Conservation (phyloP, 2,113 vertebrate genomes). For the Microcebus jonahi region DNA sequence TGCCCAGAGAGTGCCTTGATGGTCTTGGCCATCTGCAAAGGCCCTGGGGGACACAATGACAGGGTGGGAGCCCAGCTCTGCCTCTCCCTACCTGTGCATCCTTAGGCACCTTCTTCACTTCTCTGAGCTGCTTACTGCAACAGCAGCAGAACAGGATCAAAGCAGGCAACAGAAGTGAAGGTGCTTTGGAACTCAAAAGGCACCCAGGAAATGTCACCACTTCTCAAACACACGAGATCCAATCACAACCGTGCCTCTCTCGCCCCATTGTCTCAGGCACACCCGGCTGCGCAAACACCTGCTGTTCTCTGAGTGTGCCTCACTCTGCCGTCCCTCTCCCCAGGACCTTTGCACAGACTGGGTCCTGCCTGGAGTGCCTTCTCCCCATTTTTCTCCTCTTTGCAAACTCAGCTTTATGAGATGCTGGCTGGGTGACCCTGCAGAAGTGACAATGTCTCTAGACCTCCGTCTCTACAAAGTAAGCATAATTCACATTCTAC, state of each 20-base stretch:
- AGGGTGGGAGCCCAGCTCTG: background rate
- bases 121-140: background rate
- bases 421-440: background rate
- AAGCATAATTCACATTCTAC: rapidly evolving
- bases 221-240: background rate
- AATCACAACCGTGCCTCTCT: no score
- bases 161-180: background rate
- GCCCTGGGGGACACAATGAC: background rate
- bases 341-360: background rate
- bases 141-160: background rate
- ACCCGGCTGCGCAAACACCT: background rate
- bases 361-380: background rate
- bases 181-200: background rate
- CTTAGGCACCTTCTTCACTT: background rate
- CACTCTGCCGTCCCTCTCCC: background rate
- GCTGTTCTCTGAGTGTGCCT: background rate
- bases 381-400: background rate
- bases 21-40: background rate
- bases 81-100: background rate
- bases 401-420: background rate
- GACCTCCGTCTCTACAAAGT: background rate
- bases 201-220: background rate
- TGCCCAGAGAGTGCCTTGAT: background rate
- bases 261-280: rapidly evolving
- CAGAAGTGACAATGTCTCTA: no score